Evolutionary conservation across 2,888 invertebrate genomes (phyloP).

Genomic region (Epiperipatus broadwayi): DNA sequence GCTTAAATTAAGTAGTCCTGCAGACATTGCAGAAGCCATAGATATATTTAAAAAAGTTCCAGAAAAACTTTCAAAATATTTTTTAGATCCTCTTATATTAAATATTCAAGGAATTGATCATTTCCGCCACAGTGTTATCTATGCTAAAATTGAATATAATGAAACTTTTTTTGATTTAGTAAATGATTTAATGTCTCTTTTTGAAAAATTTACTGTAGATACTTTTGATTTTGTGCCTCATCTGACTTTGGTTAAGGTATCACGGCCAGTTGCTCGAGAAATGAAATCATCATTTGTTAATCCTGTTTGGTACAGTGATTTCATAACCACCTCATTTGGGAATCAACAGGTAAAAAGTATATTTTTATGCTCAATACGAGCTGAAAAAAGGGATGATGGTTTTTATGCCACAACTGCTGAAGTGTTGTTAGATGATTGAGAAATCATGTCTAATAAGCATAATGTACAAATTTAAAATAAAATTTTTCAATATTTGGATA

Average conservation of each 20-base stretch:
- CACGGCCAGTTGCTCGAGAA: constrained; percentile 23
- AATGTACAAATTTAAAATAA: too few relatives aligned
- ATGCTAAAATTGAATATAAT: constrained; percentile 24
- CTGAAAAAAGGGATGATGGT: constrained; percentile 24
- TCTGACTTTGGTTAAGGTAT: constrained; percentile 29
- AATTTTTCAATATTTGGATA: too few relatives aligned
- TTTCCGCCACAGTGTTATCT: constrained; percentile 29
- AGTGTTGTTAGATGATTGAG: constrained; percentile 9
- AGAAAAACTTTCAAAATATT: constrained; percentile 18
- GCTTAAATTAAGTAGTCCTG: constrained; percentile 25
- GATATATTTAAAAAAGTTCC: constrained; percentile 12
- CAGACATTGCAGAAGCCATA: constrained; percentile 17
- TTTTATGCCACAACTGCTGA: constrained; percentile 24
- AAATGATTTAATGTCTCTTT: constrained; percentile 22
- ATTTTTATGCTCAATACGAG: constrained; percentile 27
- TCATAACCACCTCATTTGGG: constrained; percentile 25
- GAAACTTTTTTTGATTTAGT: too few relatives aligned
- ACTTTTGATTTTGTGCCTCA: constrained; percentile 30
- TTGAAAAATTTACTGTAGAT: constrained; percentile 26
- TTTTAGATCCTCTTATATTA: constrained; percentile 20
- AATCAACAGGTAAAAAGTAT: constrained; percentile 24
- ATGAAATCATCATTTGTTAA: constrained; percentile 24
- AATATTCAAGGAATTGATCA: constrained; percentile 24
- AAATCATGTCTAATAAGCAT: too few relatives aligned
- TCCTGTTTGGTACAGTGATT: constrained; percentile 23